These are phyloP conservation scores for Squalus acanthias DNA, from an alignment of 2,797 vertebrate species.

Conservation along the genomic window DNA sequence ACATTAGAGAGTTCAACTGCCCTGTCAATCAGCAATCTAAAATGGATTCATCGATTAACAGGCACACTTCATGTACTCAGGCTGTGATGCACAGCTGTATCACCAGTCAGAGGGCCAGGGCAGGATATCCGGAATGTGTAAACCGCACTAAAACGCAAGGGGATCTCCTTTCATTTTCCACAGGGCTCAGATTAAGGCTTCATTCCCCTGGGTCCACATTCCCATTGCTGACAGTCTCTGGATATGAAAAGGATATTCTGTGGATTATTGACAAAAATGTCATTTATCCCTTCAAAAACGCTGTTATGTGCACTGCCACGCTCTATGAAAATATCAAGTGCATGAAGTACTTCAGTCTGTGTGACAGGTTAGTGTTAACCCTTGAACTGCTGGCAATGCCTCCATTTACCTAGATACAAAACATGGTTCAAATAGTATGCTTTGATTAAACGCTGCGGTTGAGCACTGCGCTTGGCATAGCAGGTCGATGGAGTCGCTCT, in stretches of 20 bases:
- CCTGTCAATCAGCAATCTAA: not conserved
- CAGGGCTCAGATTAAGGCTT: not conserved
- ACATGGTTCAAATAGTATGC: not conserved
- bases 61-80: not conserved
- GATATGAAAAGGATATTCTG: not conserved
- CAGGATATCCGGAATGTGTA: constrained; percentile 19
- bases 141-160: not conserved
- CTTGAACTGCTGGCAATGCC: not conserved
- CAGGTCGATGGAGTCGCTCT: too few species aligned
- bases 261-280: not conserved
- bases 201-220: not conserved
- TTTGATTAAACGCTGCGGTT: too few species aligned
- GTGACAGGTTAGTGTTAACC: not conserved
- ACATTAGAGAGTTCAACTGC: not conserved
- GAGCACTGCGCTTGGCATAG: not conserved
- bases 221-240: not conserved
- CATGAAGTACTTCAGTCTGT: not conserved
- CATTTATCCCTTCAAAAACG: not conserved
- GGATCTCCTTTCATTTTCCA: constrained; percentile 15
- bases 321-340: not conserved
- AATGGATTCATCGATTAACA: not conserved
- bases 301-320: not conserved
- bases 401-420: not conserved
- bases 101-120: not conserved
- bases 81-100: not conserved